Conservation (phyloP, 2,797 vertebrate species). For the Apogon talboti region DNA sequence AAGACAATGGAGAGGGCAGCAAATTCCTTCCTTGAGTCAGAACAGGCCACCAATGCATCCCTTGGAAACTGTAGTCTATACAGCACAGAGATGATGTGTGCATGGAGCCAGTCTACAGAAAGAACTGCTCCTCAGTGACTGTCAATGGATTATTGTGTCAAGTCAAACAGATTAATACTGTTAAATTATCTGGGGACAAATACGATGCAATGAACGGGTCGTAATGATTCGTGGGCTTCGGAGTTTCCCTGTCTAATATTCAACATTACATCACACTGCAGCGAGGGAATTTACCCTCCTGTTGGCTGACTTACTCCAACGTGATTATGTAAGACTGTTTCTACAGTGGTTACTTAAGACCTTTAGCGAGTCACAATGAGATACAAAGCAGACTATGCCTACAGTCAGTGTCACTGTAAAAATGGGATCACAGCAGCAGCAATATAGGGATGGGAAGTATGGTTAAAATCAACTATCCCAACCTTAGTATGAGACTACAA, state of each 20-base stretch:
- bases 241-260: conserved; percentile 63
- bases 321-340: conserved; percentile 27
- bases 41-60: conserved; percentile 43
- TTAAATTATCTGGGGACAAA: conserved; percentile 41
- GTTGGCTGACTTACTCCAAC: conserved; percentile 23
- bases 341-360: conserved; percentile 8
- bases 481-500: too few species aligned
- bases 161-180: conserved; percentile 43
- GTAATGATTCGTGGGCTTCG: conserved; percentile 59
- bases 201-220: conserved; percentile 26
- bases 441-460: too few species aligned
- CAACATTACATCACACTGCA: conserved; percentile 48
- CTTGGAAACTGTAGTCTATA: conserved; percentile 28
- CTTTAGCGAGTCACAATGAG: conserved; percentile 16
- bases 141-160: conserved; percentile 54
- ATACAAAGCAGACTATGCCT: neutral
- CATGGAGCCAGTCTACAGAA: neutral
- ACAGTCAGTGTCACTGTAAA: conserved; percentile 10
- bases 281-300: conserved; percentile 30
- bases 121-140: conserved; percentile 14
- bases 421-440: too few species aligned
- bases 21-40: conserved; percentile 47
- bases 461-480: too few species aligned
- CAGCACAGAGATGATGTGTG: conserved; percentile 32
- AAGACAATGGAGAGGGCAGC: conserved; percentile 29